Conservation (phyloP, 2,888 invertebrate species). For the Diplazon laetatorius region DNA sequence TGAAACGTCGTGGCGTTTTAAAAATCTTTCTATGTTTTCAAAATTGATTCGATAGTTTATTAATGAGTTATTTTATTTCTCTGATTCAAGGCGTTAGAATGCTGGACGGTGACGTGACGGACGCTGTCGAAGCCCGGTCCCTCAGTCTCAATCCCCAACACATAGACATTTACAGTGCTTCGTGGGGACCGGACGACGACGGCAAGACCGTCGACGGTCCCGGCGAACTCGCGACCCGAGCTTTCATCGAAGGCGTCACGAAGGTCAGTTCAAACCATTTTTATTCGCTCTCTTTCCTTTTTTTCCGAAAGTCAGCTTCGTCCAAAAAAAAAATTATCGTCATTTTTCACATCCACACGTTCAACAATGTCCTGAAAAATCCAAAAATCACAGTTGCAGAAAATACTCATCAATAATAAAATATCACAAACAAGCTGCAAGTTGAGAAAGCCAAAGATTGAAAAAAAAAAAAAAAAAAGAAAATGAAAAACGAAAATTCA, state of each 20-base stretch:
- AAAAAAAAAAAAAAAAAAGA: too few relatives aligned
- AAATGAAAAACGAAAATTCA: too few relatives aligned
- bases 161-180: constrained; percentile 99
- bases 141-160: constrained; percentile 97
- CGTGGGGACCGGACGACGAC: constrained; percentile 99
- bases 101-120: constrained; percentile 99
- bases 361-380: too few relatives aligned
- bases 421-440: too few relatives aligned
- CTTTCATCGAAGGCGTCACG: constrained; percentile 97
- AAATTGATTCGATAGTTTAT: constrained; percentile 6
- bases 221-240: constrained; percentile 95
- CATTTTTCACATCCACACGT: too few relatives aligned
- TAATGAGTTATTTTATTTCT: background rate
- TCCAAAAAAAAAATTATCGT: too few relatives aligned
- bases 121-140: constrained; percentile 98
- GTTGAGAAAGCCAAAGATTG: too few relatives aligned
- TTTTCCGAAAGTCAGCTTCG: too few relatives aligned
- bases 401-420: too few relatives aligned
- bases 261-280: constrained; percentile 85
- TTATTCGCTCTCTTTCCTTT: background rate
- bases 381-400: too few relatives aligned
- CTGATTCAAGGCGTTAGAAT: constrained; percentile 92
- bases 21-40: too few relatives aligned
- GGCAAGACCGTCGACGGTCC: constrained; percentile 99
- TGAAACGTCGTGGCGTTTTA: too few relatives aligned